Base-by-base conservation (phyloP, 1,140 invertebrate species). In the Neomicropteryx cornuta region DNA sequence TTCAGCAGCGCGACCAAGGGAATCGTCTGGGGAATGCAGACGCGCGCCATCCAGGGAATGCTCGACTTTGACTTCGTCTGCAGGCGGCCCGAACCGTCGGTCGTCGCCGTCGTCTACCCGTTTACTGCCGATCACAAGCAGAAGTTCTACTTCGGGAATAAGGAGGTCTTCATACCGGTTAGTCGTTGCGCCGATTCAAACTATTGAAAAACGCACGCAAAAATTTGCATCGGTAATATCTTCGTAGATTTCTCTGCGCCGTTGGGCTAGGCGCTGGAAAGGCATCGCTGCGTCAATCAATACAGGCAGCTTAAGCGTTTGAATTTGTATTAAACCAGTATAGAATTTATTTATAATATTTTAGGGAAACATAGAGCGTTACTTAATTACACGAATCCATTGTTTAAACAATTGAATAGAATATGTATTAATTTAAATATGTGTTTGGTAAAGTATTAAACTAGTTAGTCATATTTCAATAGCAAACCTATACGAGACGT, bases 141-240 rank as follows among this genome's bases (percentile, higher is more conserved):
- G 60, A 99, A 99, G 65, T 99, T 94, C 68, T 99, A 99, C 57
- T 99, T 95, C 87, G 97, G 96, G 1, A 95, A 99, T 63, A 97
- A 97, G 57, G 96, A 99, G 52, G 83, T 97, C 29, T 76, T 97
- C 5, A 83, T 97, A 57, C 85, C 85, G 14, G 72, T 72, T 73
- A 45, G 58, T 42, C 56, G n/a, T 24, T 27, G 16, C 16, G 8
- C 17, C 32, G 18, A 29, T 33, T 42, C 13, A 8, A 27, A 8
- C 23, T 27, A 13, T 27, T 13, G 8, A 13, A 8, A 8, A 13
- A 8, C 23, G n/a, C n/a, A n/a, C n/a, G n/a, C n/a, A 19, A 27
- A n/a, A 17, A 22, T 5, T n/a, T n/a, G 18, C 13, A 31, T 5
- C 29, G 18, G 5, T 17, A 31, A 31, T 31, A 17, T 31, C 29